Conservation (phyloP, 2,888 invertebrate species). For the Pachliopta kotzebuea region DNA sequence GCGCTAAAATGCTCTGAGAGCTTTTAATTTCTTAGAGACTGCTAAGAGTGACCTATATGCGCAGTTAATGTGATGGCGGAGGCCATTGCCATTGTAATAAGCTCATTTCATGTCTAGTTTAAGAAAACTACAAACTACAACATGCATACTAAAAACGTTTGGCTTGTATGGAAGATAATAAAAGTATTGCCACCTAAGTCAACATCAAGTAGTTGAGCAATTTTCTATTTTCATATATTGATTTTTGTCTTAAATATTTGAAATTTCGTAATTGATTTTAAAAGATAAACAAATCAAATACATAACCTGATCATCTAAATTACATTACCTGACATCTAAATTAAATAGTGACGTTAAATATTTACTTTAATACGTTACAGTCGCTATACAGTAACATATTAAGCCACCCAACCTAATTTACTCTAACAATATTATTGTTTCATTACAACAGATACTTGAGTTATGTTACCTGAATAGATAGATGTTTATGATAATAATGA, state of each 20-base stretch:
- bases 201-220: no score
- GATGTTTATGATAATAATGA: neutral
- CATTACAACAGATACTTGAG: slow-evolving; percentile 10
- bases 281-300: no score
- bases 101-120: no score
- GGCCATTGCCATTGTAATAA: no score
- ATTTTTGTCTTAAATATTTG: no score
- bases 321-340: neutral
- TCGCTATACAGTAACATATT: neutral
- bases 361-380: neutral
- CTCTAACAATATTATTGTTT: slow-evolving; percentile 20
- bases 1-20: slow-evolving; percentile 13
- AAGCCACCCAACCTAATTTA: slow-evolving; percentile 9
- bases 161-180: no score
- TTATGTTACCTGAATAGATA: slow-evolving; percentile 11
- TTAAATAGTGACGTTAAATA: neutral
- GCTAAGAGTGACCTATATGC: neutral
- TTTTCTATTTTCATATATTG: no score
- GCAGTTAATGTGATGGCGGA: neutral
- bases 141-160: no score
- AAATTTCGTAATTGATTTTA: no score
- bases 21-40: neutral
- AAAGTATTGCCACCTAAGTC: no score
- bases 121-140: no score
- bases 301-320: no score